These are phyloP conservation scores for Syndactyla subalaris DNA, from an alignment of 2,797 vertebrate genomes.

Conservation along the genomic window DNA sequence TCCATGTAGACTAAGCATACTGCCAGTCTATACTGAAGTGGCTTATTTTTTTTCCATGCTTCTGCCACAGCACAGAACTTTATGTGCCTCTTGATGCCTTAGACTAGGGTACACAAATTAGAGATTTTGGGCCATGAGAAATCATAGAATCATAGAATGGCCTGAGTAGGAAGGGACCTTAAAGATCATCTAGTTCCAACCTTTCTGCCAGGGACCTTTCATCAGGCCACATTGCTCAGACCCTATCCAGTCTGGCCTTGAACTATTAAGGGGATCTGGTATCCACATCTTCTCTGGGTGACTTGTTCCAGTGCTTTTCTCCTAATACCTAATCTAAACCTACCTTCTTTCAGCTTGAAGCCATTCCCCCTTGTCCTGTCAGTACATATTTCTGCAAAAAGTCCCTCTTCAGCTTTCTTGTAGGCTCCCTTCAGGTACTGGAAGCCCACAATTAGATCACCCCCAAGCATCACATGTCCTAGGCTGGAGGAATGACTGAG, in stretches of 20 bases:
- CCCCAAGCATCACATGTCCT: rapidly evolving
- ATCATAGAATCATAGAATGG: not conserved
- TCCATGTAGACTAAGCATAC: not conserved
- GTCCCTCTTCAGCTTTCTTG: not conserved
- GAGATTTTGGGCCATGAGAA: not conserved
- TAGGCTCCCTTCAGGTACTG: not conserved
- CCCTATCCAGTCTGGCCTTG: not conserved
- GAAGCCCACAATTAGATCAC: not conserved
- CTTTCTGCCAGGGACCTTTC: not conserved
- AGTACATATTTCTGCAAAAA: not conserved
- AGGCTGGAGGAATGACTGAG: not conserved
- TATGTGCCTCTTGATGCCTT: not conserved
- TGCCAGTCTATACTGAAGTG: not conserved
- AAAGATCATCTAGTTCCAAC: not conserved
- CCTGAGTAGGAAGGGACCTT: not conserved
- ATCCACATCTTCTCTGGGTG: not conserved
- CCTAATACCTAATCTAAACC: not conserved
- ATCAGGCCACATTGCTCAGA: not conserved
- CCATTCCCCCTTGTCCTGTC: not conserved
- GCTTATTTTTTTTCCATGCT: not conserved
- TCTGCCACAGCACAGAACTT: not conserved
- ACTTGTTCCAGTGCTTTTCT: not conserved
- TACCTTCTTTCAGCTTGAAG: not conserved
- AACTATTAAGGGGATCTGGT: not conserved
- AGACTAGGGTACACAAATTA: not conserved